Evolutionary conservation across 2,797 vertebrate genomes (phyloP).

Genomic region (Fistularia commersonii): DNA sequence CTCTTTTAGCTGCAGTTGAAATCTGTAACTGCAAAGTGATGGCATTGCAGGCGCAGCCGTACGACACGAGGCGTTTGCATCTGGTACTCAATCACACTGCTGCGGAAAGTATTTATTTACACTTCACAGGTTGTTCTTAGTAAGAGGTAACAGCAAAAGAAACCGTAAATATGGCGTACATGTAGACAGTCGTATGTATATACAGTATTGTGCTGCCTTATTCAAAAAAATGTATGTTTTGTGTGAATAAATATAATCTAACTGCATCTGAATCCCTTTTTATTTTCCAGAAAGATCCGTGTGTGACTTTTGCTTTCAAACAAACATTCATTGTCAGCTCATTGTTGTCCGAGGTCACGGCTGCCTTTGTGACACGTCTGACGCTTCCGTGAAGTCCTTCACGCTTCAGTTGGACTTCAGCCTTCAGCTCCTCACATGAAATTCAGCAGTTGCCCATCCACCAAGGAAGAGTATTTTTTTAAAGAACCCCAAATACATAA

Average conservation of each 20-base stretch:
- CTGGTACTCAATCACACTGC: conserved; percentile 60
- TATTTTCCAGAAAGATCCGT: background rate
- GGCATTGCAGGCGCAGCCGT: no score
- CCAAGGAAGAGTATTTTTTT: no score
- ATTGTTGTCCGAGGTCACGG: no score
- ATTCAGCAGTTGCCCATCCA: no score
- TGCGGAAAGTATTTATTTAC: conserved; percentile 65
- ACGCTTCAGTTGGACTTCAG: no score
- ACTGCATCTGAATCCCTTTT: conserved; percentile 12
- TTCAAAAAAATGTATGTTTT: conserved; percentile 71
- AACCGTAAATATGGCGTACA: conserved; percentile 63
- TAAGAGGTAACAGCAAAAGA: conserved; percentile 51
- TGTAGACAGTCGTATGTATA: conserved; percentile 73
- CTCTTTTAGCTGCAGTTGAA: conserved; percentile 30
- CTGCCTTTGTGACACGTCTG: no score
- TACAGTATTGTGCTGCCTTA: conserved; percentile 76
- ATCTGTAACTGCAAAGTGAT: conserved; percentile 8
- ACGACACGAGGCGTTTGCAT: no score
- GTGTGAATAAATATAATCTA: conserved; percentile 79
- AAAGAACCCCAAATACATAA: no score
- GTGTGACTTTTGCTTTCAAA: background rate
- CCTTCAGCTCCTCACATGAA: no score
- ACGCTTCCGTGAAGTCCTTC: no score
- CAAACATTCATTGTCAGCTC: background rate
- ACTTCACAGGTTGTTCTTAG: conserved; percentile 60